Base-by-base conservation (phyloP, 2,888 invertebrate genomes). In the Lucinisca nassula region DNA sequence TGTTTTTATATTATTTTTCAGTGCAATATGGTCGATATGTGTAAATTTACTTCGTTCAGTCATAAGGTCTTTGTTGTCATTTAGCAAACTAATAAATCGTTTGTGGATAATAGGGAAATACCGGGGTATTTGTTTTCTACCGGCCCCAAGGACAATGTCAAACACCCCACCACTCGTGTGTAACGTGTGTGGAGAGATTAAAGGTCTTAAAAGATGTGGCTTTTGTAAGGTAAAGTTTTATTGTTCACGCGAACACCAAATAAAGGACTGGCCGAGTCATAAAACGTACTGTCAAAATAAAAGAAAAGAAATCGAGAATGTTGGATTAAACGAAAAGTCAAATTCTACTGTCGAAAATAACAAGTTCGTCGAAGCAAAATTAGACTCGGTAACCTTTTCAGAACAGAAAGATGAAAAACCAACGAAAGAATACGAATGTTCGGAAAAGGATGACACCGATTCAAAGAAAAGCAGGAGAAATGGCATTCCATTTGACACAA, bases 221-320 rank as follows among this genome's bases (percentile, higher is more conserved):
- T 75, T 85, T 37, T 92, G 92, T 61, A 91, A 88, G 55, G 37
- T 49, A 14, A 75, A 74, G 1, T 81, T 84, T 27, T 92, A 92
- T 73, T 92, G 92, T 55, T 84, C 91, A 51, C 82, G 89, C 24
- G 90, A 92, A 38, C 91, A 91, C 73, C 92, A 92, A 79, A 77
- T 92, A 12, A 79, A 84, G 38, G 89, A 91, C 84, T 92, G 92
- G 92, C 24, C 67, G 17, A 58, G 30, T 17, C 92, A 92, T 37
- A 92, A 92, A 81, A 17, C n/a, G 6, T 17, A 38, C 21, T 91
- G 91, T 72, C 35, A 51, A 12, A 24, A n/a, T 51, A 51, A 51
- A 17, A 17, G n/a, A 51, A 51, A 51, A 14, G 10, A 51, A 51
- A 51, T 3, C 51, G 8, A 12, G 45, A 12, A 14, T 14, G 8